Evolutionary conservation across 2,888 invertebrate genomes (phyloP).

Genomic region (Xiphydria camelus): DNA sequence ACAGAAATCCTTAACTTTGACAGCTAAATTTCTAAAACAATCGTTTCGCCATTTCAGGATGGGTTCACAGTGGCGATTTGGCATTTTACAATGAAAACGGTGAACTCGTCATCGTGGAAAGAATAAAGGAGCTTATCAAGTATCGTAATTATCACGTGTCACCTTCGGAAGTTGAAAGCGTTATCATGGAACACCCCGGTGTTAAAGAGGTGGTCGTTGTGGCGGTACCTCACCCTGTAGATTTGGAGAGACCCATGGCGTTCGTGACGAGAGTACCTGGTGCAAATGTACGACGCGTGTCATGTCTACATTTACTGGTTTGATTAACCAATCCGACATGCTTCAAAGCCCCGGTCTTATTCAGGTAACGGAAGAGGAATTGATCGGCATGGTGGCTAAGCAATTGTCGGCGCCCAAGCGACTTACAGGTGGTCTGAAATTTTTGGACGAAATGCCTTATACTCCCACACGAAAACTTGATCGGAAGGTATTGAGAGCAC

Average conservation of each 20-base stretch:
- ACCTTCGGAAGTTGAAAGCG: slow-evolving; percentile 43
- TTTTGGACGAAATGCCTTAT: slow-evolving; percentile 37
- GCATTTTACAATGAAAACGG: slow-evolving; percentile 42
- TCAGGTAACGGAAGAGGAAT: slow-evolving; percentile 42
- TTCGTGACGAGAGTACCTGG: slow-evolving; percentile 31
- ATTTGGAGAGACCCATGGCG: slow-evolving; percentile 46
- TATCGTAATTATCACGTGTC: slow-evolving; percentile 44
- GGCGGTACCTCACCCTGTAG: slow-evolving; percentile 34
- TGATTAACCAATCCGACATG: too few species aligned
- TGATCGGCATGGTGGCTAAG: slow-evolving; percentile 31
- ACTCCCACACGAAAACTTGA: slow-evolving; percentile 26
- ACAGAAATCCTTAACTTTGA: not conserved
- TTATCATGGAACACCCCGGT: slow-evolving; percentile 36
- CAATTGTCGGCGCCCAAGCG: slow-evolving; percentile 32
- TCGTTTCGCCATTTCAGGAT: slow-evolving; percentile 35
- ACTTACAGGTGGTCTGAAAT: slow-evolving; percentile 43
- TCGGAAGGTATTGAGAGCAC: slow-evolving; percentile 3
- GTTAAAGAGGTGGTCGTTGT: slow-evolving; percentile 46
- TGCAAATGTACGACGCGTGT: not conserved
- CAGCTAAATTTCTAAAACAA: not conserved
- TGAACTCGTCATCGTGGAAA: slow-evolving; percentile 42
- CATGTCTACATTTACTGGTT: too few species aligned
- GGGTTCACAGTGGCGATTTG: slow-evolving; percentile 51
- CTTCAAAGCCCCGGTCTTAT: too few species aligned
- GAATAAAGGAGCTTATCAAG: slow-evolving; percentile 49